These are phyloP conservation scores for Caranx ignobilis DNA, from an alignment of 2,113 vertebrate species.

Conservation along the genomic window DNA sequence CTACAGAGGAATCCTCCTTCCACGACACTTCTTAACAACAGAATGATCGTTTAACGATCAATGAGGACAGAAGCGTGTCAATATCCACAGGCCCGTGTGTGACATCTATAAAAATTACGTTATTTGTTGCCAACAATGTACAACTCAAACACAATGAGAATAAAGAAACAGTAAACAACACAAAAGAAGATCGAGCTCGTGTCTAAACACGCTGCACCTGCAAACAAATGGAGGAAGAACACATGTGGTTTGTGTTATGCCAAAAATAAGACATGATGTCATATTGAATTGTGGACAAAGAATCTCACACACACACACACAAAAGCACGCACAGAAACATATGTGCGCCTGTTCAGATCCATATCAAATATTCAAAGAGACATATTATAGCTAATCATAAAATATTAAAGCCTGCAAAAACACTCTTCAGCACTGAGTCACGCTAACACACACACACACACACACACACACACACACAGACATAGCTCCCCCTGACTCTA, in stretches of 20 bases:
- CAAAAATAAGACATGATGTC: constrained; percentile 68
- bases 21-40: too few species aligned
- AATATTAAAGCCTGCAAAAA: constrained; percentile 68
- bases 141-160: not conserved
- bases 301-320: not conserved
- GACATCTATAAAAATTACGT: not conserved
- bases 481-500: constrained; percentile 66
- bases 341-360: not conserved
- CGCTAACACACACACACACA: constrained; percentile 27
- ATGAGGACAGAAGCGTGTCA: too few species aligned
- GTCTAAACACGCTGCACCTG: constrained; percentile 44
- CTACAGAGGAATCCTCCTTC: too few species aligned
- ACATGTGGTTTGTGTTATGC: constrained; percentile 21
- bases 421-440: constrained; percentile 51
- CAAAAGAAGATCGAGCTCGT: not conserved
- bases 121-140: not conserved
- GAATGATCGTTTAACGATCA: too few species aligned
- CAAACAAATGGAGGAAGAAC: constrained; percentile 55
- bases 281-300: constrained; percentile 48
- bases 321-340: not conserved
- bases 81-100: too few species aligned
- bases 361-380: constrained; percentile 63
- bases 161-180: not conserved
- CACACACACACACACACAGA: constrained; percentile 36
- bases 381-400: constrained; percentile 63